Base-by-base conservation (phyloP, 2,113 vertebrate species). In the Morphnarchus princeps region DNA sequence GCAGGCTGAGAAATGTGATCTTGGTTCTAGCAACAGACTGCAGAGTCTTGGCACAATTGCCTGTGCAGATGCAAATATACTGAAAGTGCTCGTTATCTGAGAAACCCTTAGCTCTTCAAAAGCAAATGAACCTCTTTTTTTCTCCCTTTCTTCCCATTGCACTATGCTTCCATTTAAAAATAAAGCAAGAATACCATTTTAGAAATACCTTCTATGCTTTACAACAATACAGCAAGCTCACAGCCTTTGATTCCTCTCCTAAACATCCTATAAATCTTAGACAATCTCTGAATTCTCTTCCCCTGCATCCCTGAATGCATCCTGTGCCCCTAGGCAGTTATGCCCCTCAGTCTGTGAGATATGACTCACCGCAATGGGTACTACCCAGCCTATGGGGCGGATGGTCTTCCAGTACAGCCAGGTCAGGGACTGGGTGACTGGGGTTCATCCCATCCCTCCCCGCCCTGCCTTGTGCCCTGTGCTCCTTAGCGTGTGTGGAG, bases 1-100 rank as follows among this genome's bases (percentile, higher is more conserved):
- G 66, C 94, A 96, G 84, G 62, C 57, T 87, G 73, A 91, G 81
- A 87, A 89, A 79, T 69, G 25, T 2, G 70, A 67, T 81, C 82
- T 72, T 79, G 55, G 63, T 63, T 78, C 74, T 80, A 83, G 52
- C 29, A 73, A 74, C 36, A 73, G n/a, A 31, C 82, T 87, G 69
- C 29, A 55, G 85, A 55, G 43, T 73, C 85, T 87, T 95, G 47
- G 72, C 96, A 95, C 50, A 50, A 11, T 25, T 92, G 86, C 67
- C 52, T 32, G 17, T 52, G 63, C 77, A 96, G 79, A 95, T 92
- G 82, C 63, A 95, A 85, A 94, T 16, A 76, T 49, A 72, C 50
- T 62, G 40, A 45, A 78, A 84, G 36, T 61, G 69, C 67, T 94
- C n/a, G 4, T 95, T 86, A 66, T 76, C 57, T 26, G 61, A 92